phyloP scores from a whole-genome alignment of 1,140 invertebrate genomes.

The Stratiolaelaps scimitus region DNA sequence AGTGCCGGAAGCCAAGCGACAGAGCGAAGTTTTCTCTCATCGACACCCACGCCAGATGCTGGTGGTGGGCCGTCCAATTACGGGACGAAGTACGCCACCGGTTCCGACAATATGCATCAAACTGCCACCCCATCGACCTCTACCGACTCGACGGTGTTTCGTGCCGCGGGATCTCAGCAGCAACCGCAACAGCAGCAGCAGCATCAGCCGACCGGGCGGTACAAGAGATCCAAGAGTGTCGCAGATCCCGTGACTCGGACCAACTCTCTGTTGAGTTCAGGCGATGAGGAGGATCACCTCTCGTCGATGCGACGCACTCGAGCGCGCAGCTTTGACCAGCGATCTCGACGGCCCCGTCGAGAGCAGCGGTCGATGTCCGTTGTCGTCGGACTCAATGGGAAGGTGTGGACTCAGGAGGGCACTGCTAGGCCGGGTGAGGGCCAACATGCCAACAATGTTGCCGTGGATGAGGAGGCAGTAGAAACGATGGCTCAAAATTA shows the following conservation, averaged over 20 bases:
- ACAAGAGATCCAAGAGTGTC: conserved; percentile 23
- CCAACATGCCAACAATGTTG: conserved; percentile 13
- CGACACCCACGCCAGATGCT: background rate
- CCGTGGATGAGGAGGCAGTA: conserved; percentile 48
- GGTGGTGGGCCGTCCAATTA: too few relatives aligned
- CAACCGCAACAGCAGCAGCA: too few relatives aligned
- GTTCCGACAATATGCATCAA: background rate
- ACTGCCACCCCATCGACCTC: conserved; percentile 14
- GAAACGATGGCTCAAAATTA: conserved; percentile 52
- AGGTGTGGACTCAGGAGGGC: conserved; percentile 20
- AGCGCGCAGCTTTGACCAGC: background rate
- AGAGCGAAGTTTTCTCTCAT: conserved; percentile 4
- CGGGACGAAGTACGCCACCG: too few relatives aligned
- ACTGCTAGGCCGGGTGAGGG: background rate
- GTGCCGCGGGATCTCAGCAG: too few relatives aligned
- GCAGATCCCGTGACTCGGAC: conserved; percentile 1
- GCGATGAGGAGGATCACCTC: conserved; percentile 1
- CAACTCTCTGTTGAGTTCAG: background rate
- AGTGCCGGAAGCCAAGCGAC: conserved; percentile 15
- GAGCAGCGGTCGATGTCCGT: conserved; percentile 9
- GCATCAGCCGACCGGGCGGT: background rate
- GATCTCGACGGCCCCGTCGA: background rate
- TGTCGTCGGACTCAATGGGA: conserved; percentile 4
- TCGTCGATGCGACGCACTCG: background rate
- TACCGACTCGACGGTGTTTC: conserved; percentile 20